These are phyloP conservation scores for Pangasius macronema DNA, from an alignment of 2,797 vertebrate genomes.

Conservation along the genomic window DNA sequence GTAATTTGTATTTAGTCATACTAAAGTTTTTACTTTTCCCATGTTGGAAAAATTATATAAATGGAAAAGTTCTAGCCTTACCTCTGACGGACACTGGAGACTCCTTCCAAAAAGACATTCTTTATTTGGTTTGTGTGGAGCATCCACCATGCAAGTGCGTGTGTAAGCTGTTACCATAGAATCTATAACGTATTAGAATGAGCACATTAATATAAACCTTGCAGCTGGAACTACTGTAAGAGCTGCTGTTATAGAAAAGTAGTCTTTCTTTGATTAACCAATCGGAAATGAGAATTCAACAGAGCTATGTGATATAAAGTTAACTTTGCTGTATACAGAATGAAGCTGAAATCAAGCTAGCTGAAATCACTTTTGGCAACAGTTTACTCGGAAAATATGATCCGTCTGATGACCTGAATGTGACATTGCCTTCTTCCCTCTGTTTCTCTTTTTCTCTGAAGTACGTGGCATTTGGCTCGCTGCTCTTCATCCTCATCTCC, in stretches of 20 bases:
- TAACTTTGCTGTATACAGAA: background rate
- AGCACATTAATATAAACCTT: background rate
- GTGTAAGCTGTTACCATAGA: background rate
- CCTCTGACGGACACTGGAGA: background rate
- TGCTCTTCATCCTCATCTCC: constrained; percentile 99
- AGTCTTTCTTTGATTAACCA: background rate
- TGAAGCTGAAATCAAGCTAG: background rate
- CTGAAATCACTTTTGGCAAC: background rate
- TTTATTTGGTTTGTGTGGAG: background rate
- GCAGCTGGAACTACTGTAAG: background rate
- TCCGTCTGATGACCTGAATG: background rate
- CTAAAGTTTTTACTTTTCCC: background rate
- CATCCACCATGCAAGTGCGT: background rate
- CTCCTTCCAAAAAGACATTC: background rate
- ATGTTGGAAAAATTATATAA: background rate
- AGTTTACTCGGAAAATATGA: background rate
- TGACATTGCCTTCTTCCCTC: constrained; percentile 1
- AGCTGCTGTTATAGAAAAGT: background rate
- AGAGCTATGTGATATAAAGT: background rate
- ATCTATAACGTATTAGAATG: background rate
- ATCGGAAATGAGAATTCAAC: background rate
- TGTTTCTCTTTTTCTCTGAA: constrained; percentile 64
- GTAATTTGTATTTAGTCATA: background rate
- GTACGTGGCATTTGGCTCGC: constrained; percentile 97
- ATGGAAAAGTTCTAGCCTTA: no score